Percentiles rank a stretch among this genome's conserved stretches.
Evolutionary conservation across 2,888 invertebrate species (phyloP).

Genomic region (Heliconius cydno): DNA sequence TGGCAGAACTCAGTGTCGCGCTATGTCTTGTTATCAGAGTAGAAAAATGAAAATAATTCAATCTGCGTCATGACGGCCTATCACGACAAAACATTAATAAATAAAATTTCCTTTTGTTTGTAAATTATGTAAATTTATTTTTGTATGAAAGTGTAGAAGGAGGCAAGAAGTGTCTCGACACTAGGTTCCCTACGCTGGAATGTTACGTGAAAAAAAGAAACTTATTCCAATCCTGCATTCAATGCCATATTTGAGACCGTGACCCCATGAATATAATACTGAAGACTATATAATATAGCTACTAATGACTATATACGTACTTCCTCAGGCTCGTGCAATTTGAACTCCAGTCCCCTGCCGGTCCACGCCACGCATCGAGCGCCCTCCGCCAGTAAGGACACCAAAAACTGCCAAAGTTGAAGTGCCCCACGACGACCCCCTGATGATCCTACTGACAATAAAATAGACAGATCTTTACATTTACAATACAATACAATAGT

Average conservation of each 20-base stretch:
- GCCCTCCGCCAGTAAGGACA: slow-evolving; percentile 87
- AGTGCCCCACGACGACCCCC: slow-evolving; percentile 89
- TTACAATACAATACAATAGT: neutral
- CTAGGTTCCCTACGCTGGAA: too few relatives aligned
- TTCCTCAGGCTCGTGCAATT: slow-evolving; percentile 97
- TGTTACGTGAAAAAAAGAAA: too few relatives aligned
- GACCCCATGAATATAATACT: too few relatives aligned
- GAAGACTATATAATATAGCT: too few relatives aligned
- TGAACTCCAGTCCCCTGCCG: slow-evolving; percentile 97
- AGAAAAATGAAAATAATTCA: neutral
- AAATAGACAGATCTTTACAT: neutral
- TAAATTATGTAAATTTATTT: too few relatives aligned
- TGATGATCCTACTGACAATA: slow-evolving; percentile 40
- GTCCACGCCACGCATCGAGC: slow-evolving; percentile 97
- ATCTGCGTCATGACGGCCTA: too few relatives aligned
- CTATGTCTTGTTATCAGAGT: neutral
- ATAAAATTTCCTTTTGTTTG: too few relatives aligned
- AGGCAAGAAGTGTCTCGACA: too few relatives aligned
- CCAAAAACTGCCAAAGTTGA: slow-evolving; percentile 97
- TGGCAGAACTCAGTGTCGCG: neutral
- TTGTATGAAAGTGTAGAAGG: too few relatives aligned
- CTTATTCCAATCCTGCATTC: too few relatives aligned
- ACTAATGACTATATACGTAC: slow-evolving; percentile 62
- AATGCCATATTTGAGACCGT: too few relatives aligned
- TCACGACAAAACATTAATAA: too few relatives aligned